Evolutionary conservation across 1,140 invertebrate genomes (phyloP), one percentile per base, ranked within the genome.

Genomic region (Bombus sylvicola): DNA sequence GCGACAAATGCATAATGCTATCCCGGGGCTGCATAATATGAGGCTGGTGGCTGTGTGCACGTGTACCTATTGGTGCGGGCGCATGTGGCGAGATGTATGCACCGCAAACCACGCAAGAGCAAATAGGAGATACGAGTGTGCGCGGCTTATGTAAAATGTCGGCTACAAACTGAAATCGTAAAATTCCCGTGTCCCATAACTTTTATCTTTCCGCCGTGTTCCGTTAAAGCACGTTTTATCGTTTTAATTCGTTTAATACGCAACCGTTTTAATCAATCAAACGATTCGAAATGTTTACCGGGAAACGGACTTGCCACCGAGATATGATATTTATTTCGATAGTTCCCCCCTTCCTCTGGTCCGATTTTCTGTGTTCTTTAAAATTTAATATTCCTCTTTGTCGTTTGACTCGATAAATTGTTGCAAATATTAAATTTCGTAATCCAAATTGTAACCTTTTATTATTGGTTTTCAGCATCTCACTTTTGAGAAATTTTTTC

Each of bases 31-130:
- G 74, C 73, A 53, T 53, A 53, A 53, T 53, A 53, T 53, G 18
- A 83, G 73, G 28, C 62, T 83, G 71, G 0, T 69, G 47, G 1
- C 5, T 22, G 47, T 53, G 82, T 87, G 85, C 89, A 89, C 64
- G 85, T 89, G 88, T 53, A 68, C 62, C 47, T 53, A 53, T 53
- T 53, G 64, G 80, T 76, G 78, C 64, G 34, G 31, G 18, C 41
- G 78, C 47, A 66, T 76, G 78, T 37, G 64, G 39, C 57, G 13
- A 64, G 71, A 39, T 66, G 68, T 37, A 62, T 75, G 83, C 84
- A 71, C 72, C 43, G 64, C 53, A 47, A 66, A 81, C 81, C 73
- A 39, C 84, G 64, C 81, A 68, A 72, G 31, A 43, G 37, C 77
- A 89, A 84, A 89, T 81, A 83, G 59, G 72, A 68, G 59, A 57